Conservation (phyloP, 2,113 vertebrate genomes). For the Pao palembangensis region DNA sequence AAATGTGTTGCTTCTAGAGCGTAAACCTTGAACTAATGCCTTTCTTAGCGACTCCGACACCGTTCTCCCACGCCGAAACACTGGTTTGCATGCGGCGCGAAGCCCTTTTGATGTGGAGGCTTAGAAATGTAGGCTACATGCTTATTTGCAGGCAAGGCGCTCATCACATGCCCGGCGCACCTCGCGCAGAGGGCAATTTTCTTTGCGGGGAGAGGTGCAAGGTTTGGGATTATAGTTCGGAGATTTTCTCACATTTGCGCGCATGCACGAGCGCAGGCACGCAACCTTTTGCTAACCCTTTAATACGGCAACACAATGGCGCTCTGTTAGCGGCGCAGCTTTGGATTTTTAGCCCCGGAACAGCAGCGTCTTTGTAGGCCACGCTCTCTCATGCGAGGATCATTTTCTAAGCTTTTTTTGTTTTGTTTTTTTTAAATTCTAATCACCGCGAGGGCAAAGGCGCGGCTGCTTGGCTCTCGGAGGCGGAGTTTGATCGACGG, state of each 20-base stretch:
- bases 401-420: background rate
- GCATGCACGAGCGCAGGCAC: conserved; percentile 15
- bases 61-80: conserved; percentile 10
- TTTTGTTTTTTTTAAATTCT: background rate
- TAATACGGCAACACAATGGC: conserved; percentile 49
- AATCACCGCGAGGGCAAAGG: background rate
- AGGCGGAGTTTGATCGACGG: conserved; percentile 2
- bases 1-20: conserved; percentile 14
- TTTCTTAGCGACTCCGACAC: conserved; percentile 13
- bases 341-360: conserved; percentile 30
- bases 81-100: conserved; percentile 30
- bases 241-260: conserved; percentile 10
- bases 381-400: background rate
- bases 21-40: conserved; percentile 11
- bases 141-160: conserved; percentile 48
- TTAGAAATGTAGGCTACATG: conserved; percentile 62
- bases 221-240: conserved; percentile 42
- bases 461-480: background rate
- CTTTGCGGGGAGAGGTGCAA: conserved; percentile 33
- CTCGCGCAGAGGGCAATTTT: conserved; percentile 44
- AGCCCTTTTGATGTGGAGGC: conserved; percentile 46
- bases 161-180: conserved; percentile 50
- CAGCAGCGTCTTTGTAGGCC: conserved; percentile 33
- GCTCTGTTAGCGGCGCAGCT: conserved; percentile 53
- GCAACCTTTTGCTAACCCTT: conserved; percentile 18